Evolutionary conservation across 1,140 invertebrate genomes (phyloP).

Genomic region (Carcinoscorpius rotundicauda): DNA sequence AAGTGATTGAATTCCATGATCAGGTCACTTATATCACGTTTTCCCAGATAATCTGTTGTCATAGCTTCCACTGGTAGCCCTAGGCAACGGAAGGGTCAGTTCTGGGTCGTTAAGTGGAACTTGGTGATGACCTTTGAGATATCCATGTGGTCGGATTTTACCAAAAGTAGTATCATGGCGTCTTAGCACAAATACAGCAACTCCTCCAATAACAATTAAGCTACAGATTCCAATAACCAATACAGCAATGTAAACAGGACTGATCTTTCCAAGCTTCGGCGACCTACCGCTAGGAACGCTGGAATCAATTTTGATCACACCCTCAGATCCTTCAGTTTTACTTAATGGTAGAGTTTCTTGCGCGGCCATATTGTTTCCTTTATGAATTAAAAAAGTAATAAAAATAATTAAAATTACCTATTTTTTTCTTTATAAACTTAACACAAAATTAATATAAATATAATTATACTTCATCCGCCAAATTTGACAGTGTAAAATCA

Average conservation of each 20-base stretch:
- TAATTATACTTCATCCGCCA: too few species aligned
- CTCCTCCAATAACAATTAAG: constrained; percentile 2
- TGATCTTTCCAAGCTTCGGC: background rate
- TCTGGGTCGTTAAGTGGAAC: background rate
- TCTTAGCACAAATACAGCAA: constrained; percentile 6
- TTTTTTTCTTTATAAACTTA: too few species aligned
- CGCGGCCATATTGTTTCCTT: too few species aligned
- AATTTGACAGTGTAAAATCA: too few species aligned
- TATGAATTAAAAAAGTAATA: too few species aligned
- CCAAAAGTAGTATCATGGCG: constrained; percentile 15
- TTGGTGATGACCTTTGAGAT: constrained; percentile 15
- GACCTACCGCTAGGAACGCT: too few species aligned
- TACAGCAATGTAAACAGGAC: constrained; percentile 10
- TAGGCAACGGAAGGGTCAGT: background rate
- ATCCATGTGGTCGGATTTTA: constrained; percentile 8
- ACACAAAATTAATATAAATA: too few species aligned
- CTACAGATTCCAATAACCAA: constrained; percentile 8
- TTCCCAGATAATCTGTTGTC: background rate
- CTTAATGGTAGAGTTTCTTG: too few species aligned
- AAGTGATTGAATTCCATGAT: too few species aligned
- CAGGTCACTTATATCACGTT: background rate
- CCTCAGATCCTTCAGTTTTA: too few species aligned
- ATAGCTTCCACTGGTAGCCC: background rate
- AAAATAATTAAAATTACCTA: too few species aligned
- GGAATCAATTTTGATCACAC: too few species aligned